A percentile compares a stretch with the other conserved stretches of the same genome.
Conservation (phyloP, 2,888 invertebrate species). For the Oegoconia quadripuncta region DNA sequence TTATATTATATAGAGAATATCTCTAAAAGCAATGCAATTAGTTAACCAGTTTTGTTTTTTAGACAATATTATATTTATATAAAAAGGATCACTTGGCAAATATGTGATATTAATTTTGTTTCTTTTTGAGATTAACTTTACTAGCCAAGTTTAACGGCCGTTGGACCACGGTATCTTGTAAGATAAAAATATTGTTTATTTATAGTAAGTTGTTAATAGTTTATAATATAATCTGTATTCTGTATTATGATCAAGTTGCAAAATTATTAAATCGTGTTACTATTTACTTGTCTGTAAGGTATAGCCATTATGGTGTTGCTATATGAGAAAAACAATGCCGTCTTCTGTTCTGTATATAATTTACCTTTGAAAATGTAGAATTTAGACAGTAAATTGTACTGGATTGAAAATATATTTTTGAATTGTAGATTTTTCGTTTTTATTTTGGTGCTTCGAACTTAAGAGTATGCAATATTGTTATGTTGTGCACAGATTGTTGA, state of each 20-base stretch:
- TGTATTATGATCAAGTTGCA: slow-evolving; percentile 53
- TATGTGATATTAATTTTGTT: slow-evolving; percentile 5
- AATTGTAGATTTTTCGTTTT: slow-evolving; percentile 40
- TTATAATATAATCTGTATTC: slow-evolving; percentile 65
- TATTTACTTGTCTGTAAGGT: slow-evolving; percentile 24
- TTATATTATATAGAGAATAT: too few species aligned
- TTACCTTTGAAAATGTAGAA: slow-evolving; percentile 28
- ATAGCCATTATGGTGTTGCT: slow-evolving; percentile 30
- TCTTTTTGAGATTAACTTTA: slow-evolving; percentile 10
- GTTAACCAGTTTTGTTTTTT: too few species aligned
- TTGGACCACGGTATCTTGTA: slow-evolving; percentile 51
- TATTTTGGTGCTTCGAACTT: slow-evolving; percentile 47
- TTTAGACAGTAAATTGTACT: slow-evolving; percentile 24
- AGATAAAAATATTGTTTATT: slow-evolving; percentile 44
- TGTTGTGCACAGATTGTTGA: slow-evolving; percentile 52
- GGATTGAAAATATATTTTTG: slow-evolving; percentile 39
- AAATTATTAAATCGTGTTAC: slow-evolving; percentile 57
- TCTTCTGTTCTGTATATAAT: slow-evolving; percentile 64
- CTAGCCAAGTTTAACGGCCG: slow-evolving; percentile 19
- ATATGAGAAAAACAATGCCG: slow-evolving; percentile 29
- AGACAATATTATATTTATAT: too few species aligned
- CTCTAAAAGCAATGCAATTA: too few species aligned
- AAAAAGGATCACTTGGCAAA: slow-evolving; percentile 5
- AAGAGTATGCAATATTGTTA: slow-evolving; percentile 11
- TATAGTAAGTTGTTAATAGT: slow-evolving; percentile 76